Conservation (phyloP, 1,140 invertebrate genomes). For the Zaprionus lachaisei region DNA sequence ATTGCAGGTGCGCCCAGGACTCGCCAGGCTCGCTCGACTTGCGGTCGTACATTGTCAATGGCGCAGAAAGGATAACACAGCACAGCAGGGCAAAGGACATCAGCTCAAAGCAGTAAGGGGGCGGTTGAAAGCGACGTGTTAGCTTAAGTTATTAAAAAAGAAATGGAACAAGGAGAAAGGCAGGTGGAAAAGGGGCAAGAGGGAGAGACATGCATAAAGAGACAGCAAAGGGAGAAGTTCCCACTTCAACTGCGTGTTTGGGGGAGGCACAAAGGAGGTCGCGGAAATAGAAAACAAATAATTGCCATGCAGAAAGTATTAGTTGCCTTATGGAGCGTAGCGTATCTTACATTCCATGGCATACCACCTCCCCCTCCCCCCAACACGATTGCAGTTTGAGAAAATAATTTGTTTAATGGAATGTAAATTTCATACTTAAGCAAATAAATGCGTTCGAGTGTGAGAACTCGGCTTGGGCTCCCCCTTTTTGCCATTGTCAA, state of each 20-base stretch:
- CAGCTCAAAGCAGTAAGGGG: background rate
- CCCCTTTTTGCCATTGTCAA: conserved; percentile 6
- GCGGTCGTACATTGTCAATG: conserved; percentile 68
- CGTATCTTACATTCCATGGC: background rate
- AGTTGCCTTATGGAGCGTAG: conserved; percentile 50
- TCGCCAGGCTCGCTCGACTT: conserved; percentile 26
- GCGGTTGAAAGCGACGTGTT: conserved; percentile 59
- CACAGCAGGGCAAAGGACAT: conserved; percentile 30
- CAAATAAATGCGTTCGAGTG: conserved; percentile 71
- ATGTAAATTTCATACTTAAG: conserved; percentile 81
- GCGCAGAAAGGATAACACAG: conserved; percentile 76
- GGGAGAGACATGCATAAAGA: conserved; percentile 10
- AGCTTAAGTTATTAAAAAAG: conserved; percentile 80
- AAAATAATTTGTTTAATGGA: conserved; percentile 83
- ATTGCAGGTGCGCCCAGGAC: conserved; percentile 73
- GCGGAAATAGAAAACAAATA: conserved; percentile 70
- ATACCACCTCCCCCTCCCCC: background rate
- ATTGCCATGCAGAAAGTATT: conserved; percentile 81
- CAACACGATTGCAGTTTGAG: conserved; percentile 52
- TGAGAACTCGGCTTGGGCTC: conserved; percentile 6
- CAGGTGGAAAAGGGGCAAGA: conserved; percentile 1
- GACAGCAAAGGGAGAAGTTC: background rate
- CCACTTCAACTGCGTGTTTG: background rate
- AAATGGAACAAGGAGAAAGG: conserved; percentile 40
- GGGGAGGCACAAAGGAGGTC: background rate